Evolutionary conservation across 2,113 vertebrate genomes (phyloP).

Genomic region (Dipodomys ordii): DNA sequence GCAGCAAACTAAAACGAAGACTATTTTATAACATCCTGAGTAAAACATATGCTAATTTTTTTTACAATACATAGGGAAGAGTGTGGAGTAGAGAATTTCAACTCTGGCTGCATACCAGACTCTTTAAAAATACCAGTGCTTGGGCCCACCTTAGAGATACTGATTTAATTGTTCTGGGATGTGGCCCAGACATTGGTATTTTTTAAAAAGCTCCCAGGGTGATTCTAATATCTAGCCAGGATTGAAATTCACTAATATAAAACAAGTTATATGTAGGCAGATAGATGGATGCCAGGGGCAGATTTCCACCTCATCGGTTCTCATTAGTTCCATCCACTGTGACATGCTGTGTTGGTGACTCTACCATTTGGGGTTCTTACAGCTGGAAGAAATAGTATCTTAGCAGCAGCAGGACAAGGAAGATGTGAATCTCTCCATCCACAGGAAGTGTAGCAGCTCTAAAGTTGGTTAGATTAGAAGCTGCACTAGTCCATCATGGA

Average conservation of each 20-base stretch:
- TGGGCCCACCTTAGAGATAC: not conserved
- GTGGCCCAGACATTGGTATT: conserved; percentile 9
- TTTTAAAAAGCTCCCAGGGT: conserved; percentile 49
- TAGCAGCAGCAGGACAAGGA: not conserved
- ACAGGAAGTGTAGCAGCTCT: not conserved
- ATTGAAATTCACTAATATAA: conserved; percentile 20
- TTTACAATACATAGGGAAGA: not conserved
- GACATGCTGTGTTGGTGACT: not conserved
- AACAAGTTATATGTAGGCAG: conserved; percentile 14
- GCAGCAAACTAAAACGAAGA: not conserved
- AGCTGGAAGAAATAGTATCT: not conserved
- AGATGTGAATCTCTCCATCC: not conserved
- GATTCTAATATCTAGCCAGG: conserved; percentile 36
- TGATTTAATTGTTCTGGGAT: conserved; percentile 58
- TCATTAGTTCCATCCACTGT: not conserved
- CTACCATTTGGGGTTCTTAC: not conserved
- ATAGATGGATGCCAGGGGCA: not conserved
- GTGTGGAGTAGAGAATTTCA: not conserved
- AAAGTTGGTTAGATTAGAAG: not conserved
- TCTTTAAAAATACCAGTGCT: not conserved
- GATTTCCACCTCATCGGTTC: not conserved
- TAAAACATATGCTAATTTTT: not conserved
- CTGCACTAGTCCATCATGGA: not conserved
- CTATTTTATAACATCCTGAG: not conserved
- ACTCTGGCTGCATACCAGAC: not conserved